Conservation (phyloP, 2,113 vertebrate genomes). For the Cavia porcellus region DNA sequence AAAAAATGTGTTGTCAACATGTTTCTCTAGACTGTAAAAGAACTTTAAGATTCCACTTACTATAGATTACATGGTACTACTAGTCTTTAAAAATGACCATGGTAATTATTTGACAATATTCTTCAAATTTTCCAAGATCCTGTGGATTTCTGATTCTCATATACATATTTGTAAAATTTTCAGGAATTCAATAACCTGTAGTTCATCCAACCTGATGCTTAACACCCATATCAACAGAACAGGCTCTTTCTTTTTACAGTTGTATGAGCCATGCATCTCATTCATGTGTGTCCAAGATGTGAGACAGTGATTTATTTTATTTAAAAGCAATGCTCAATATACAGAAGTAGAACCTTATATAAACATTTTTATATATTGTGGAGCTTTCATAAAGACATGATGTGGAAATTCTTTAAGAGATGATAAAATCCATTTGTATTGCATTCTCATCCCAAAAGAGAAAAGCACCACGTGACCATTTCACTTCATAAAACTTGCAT, state of each 20-base stretch:
- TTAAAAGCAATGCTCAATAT: background rate
- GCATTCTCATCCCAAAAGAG: background rate
- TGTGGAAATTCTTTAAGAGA: background rate
- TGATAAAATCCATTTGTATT: background rate
- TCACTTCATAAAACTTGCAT: background rate
- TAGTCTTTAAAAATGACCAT: background rate
- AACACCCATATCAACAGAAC: background rate
- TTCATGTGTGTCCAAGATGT: background rate
- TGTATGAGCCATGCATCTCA: background rate
- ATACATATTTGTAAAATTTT: background rate
- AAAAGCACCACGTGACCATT: background rate
- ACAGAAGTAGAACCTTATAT: background rate
- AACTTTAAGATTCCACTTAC: background rate
- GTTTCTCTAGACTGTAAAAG: constrained; percentile 40
- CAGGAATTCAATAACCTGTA: background rate
- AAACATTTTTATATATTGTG: background rate
- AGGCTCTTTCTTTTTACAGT: too few species aligned
- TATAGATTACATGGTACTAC: background rate
- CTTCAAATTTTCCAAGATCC: background rate
- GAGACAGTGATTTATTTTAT: background rate
- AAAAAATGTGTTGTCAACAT: background rate
- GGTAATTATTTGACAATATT: background rate
- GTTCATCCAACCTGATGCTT: background rate
- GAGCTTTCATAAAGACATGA: background rate
- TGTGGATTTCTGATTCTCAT: background rate